phyloP scores from a whole-genome alignment of 2,113 vertebrate species.

The Syngnathoides biaculeatus region DNA sequence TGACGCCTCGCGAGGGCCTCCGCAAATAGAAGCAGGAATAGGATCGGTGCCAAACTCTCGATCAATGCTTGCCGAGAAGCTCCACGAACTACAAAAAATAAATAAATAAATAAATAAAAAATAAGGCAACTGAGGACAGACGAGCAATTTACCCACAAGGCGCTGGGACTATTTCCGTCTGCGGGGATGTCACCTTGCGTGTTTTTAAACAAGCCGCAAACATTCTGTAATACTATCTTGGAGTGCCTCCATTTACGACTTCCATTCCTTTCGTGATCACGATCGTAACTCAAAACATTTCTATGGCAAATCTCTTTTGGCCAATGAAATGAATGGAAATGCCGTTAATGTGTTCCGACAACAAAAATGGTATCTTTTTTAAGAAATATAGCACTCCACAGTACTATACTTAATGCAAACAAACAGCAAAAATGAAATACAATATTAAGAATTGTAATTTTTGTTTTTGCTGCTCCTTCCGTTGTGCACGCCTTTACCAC shows the following conservation, averaged over 20 bases:
- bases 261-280: not conserved
- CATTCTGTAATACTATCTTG: not conserved
- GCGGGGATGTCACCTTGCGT: constrained; percentile 24
- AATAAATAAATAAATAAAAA: no score
- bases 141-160: constrained; percentile 38
- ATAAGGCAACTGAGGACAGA: constrained; percentile 55
- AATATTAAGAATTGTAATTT: no score
- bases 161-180: constrained; percentile 44
- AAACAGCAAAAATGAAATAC: no score
- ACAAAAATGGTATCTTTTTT: no score
- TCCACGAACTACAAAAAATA: no score
- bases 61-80: constrained; percentile 60
- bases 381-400: no score
- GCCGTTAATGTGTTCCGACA: no score
- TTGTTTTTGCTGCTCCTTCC: no score
- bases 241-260: not conserved
- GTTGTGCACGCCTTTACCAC: no score
- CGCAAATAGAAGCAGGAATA: constrained; percentile 53
- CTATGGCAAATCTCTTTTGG: no score
- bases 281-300: constrained; percentile 1
- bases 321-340: no score
- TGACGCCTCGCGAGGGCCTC: constrained; percentile 45
- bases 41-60: constrained; percentile 65
- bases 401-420: no score
- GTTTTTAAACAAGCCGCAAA: not conserved